Evolutionary conservation across 2,113 vertebrate species (phyloP).

Genomic region (Drymodes brunneopygia): DNA sequence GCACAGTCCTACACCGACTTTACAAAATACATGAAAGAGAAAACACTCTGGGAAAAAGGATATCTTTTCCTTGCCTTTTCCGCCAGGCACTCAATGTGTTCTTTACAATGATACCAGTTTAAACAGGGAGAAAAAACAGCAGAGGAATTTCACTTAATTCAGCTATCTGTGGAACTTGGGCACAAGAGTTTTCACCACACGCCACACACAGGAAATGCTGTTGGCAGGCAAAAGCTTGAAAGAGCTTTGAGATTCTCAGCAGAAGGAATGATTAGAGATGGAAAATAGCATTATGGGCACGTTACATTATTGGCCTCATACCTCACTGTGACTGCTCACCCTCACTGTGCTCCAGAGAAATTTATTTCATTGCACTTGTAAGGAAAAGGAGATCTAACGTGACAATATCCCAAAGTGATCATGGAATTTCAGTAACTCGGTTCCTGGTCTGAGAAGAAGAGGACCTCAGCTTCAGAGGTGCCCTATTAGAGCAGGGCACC

Average conservation of each 20-base stretch:
- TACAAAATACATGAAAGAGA: background rate
- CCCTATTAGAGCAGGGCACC: background rate
- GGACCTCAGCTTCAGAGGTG: background rate
- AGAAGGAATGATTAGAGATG: background rate
- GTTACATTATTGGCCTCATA: background rate
- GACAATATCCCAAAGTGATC: background rate
- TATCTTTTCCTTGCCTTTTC: background rate
- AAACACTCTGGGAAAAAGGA: background rate
- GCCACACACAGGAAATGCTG: background rate
- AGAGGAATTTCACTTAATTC: background rate
- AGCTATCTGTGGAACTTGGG: background rate
- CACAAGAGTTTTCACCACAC: background rate
- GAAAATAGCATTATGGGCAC: background rate
- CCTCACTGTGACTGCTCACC: background rate
- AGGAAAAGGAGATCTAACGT: background rate
- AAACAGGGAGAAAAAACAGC: background rate
- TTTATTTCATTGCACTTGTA: background rate
- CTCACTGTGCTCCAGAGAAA: background rate
- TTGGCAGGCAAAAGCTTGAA: background rate
- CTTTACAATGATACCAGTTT: background rate
- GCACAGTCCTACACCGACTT: rapidly evolving
- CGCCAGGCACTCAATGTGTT: background rate
- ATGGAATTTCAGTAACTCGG: background rate
- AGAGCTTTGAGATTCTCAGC: background rate
- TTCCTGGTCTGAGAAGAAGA: background rate